Conservation (phyloP, 2,113 vertebrate genomes). For the Colistium nudipinnis region DNA sequence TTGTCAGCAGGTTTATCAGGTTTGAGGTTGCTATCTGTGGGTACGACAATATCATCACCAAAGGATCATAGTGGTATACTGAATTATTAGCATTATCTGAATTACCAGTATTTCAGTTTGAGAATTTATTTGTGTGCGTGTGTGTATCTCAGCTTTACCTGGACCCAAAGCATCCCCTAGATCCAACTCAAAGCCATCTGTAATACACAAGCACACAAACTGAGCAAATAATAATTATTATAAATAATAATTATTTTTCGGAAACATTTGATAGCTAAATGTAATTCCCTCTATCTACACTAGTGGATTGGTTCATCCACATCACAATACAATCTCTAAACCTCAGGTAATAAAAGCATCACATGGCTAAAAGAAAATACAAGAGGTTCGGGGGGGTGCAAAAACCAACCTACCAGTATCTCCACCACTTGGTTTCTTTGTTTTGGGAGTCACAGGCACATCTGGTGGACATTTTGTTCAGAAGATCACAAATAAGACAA, state of each 20-base stretch:
- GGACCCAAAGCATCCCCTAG: constrained; percentile 38
- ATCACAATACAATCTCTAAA: not conserved
- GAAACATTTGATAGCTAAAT: no score
- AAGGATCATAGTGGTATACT: not conserved
- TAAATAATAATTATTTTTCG: not conserved
- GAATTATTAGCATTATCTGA: not conserved
- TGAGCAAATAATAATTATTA: not conserved
- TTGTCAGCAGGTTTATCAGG: constrained; percentile 56
- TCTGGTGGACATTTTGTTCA: no score
- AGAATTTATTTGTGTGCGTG: no score
- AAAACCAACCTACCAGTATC: constrained; percentile 10
- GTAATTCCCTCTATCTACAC: no score
- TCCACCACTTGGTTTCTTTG: constrained; percentile 36
- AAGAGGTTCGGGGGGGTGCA: not conserved
- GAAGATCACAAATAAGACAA: no score
- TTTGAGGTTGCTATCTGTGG: constrained; percentile 45
- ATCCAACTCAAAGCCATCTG: constrained; percentile 25
- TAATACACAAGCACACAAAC: not conserved
- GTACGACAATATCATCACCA: constrained; percentile 3
- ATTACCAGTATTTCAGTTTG: not conserved
- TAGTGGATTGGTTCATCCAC: not conserved
- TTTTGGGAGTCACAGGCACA: fast-evolving
- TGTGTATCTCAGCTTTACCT: constrained; percentile 29
- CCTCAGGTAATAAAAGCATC: not conserved
- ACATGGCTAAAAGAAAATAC: not conserved